Evolutionary conservation across 2,797 vertebrate species (phyloP).

Genomic region (Ataeniobius toweri): DNA sequence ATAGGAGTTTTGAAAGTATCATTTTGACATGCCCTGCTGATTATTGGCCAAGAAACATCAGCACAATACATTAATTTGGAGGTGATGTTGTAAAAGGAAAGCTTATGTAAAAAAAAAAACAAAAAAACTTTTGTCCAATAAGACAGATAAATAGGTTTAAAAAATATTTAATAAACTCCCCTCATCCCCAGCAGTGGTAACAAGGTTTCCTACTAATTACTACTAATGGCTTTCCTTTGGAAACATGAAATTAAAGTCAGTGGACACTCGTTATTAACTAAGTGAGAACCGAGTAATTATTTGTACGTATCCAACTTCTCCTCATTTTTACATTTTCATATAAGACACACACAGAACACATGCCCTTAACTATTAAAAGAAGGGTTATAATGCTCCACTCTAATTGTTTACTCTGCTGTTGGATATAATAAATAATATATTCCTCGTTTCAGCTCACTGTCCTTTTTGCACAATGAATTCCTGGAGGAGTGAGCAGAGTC

Average conservation of each 20-base stretch:
- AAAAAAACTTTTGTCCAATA: neutral
- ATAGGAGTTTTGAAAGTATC: neutral
- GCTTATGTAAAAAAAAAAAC: neutral
- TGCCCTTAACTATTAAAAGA: constrained; percentile 46
- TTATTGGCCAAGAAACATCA: neutral
- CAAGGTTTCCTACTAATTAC: constrained; percentile 46
- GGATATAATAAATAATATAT: constrained; percentile 52
- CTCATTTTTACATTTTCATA: constrained; percentile 33
- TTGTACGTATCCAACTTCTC: constrained; percentile 29
- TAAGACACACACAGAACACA: constrained; percentile 29
- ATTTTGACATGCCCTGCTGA: neutral
- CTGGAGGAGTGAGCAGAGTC: constrained; percentile 44
- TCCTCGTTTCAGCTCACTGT: constrained; percentile 32
- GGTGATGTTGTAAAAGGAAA: neutral
- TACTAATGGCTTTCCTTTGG: constrained; percentile 44
- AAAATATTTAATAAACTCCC: neutral
- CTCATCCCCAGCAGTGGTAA: constrained; percentile 5
- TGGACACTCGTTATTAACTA: constrained; percentile 38
- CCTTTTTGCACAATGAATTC: constrained; percentile 61
- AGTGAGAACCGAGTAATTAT: constrained; percentile 46
- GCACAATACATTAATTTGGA: neutral
- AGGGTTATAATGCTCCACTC: neutral
- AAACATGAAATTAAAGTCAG: constrained; percentile 22
- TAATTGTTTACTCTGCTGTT: constrained; percentile 59
- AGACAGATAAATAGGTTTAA: too few relatives aligned